Percentiles rank a stretch among this genome's conserved stretches.
Evolutionary conservation across 2,888 invertebrate genomes (phyloP).

Genomic region (Thecophora atra): DNA sequence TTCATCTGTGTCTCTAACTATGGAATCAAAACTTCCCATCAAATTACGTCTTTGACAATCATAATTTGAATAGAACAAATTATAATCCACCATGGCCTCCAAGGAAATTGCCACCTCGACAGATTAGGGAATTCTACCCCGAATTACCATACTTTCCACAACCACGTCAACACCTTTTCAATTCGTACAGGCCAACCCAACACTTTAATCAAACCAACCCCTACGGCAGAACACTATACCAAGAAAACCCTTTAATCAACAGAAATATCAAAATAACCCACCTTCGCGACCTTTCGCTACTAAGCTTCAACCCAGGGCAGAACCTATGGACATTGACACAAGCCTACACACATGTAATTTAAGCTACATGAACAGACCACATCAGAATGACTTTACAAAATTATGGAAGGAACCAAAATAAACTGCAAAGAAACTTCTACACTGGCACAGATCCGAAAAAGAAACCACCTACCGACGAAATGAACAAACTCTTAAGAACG

Average conservation of each 20-base stretch:
- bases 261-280: background rate
- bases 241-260: background rate
- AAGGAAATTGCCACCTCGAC: background rate
- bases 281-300: background rate
- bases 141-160: conserved; percentile 5
- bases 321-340: too few species aligned
- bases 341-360: too few species aligned
- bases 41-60: background rate
- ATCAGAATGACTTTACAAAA: too few species aligned
- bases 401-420: too few species aligned
- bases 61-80: background rate
- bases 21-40: background rate
- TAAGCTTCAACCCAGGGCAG: background rate
- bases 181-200: background rate
- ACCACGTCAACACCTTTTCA: background rate
- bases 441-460: too few species aligned
- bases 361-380: too few species aligned
- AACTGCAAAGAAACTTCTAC: too few species aligned
- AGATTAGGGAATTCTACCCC: background rate
- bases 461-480: too few species aligned
- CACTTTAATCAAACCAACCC: background rate
- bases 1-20: background rate
- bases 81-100: background rate
- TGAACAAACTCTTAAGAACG: too few species aligned
- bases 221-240: background rate